These are phyloP conservation scores for Brachirus orientalis DNA, from an alignment of 2,113 vertebrate species.

Conservation along the genomic window DNA sequence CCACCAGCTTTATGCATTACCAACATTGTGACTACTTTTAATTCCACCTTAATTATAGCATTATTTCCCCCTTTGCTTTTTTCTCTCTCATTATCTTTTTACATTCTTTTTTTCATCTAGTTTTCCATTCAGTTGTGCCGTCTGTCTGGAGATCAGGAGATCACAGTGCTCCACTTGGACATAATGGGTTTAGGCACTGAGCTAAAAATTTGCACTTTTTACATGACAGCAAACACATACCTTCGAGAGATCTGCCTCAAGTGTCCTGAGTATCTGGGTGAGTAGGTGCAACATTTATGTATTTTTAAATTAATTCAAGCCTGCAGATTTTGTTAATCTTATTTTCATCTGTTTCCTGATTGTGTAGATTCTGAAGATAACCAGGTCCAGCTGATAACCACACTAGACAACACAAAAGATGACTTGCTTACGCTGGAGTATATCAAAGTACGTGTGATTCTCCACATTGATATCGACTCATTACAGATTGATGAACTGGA, in stretches of 20 bases:
- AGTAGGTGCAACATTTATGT: conserved; percentile 28
- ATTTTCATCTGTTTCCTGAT: conserved; percentile 10
- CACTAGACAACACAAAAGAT: conserved; percentile 91
- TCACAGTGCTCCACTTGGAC: conserved; percentile 86
- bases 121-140: conserved; percentile 90
- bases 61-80: background rate
- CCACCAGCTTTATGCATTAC: too few relatives aligned
- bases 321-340: background rate
- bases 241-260: conserved; percentile 92
- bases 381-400: conserved; percentile 92
- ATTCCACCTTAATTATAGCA: background rate
- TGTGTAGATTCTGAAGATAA: conserved; percentile 87
- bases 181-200: conserved; percentile 91
- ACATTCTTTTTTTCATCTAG: conserved; percentile 66
- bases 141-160: conserved; percentile 79
- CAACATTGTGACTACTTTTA: too few relatives aligned
- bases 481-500: background rate
- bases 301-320: background rate
- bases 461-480: background rate
- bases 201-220: conserved; percentile 88
- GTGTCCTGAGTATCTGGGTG: conserved; percentile 94
- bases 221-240: conserved; percentile 90
- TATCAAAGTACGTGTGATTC: conserved; percentile 81
- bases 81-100: background rate
- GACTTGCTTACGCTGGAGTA: conserved; percentile 93